These are phyloP conservation scores for Taenaris catops DNA, from an alignment of 2,888 invertebrate genomes.

Conservation along the genomic window DNA sequence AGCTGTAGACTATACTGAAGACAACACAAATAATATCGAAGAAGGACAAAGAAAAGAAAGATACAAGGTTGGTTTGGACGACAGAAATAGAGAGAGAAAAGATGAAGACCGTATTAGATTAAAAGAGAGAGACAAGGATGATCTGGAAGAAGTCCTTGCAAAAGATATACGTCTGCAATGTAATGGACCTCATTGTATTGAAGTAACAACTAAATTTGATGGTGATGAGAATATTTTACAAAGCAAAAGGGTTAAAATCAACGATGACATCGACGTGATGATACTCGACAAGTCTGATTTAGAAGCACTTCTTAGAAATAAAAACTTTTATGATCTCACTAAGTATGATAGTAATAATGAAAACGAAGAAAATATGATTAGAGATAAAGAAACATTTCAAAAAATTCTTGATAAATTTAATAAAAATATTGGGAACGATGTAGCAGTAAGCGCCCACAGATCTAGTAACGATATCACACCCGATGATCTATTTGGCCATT, in stretches of 20 bases:
- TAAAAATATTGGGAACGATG: neutral
- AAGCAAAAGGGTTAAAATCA: neutral
- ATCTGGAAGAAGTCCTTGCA: too few relatives aligned
- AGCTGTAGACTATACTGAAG: conserved; percentile 8
- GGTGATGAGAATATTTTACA: neutral
- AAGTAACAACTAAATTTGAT: neutral
- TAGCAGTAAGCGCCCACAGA: neutral
- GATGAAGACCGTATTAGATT: neutral
- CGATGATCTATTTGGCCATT: conserved; percentile 18
- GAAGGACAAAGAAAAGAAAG: conserved; percentile 10
- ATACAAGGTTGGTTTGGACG: neutral
- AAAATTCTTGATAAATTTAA: conserved; percentile 1
- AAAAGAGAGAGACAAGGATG: neutral
- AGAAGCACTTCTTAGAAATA: conserved; percentile 19
- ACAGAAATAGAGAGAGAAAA: neutral
- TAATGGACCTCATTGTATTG: too few relatives aligned
- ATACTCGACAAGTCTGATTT: conserved; percentile 34
- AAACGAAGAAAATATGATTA: neutral
- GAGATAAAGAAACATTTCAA: neutral
- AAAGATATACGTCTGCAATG: neutral
- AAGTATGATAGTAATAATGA: conserved; percentile 5
- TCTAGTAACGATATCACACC: conserved; percentile 9
- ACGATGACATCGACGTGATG: conserved; percentile 34
- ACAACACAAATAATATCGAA: neutral
- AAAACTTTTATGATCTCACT: conserved; percentile 13